Evolutionary conservation across 2,888 invertebrate genomes (phyloP).

Genomic region (Leptinotarsa rubiginosa): DNA sequence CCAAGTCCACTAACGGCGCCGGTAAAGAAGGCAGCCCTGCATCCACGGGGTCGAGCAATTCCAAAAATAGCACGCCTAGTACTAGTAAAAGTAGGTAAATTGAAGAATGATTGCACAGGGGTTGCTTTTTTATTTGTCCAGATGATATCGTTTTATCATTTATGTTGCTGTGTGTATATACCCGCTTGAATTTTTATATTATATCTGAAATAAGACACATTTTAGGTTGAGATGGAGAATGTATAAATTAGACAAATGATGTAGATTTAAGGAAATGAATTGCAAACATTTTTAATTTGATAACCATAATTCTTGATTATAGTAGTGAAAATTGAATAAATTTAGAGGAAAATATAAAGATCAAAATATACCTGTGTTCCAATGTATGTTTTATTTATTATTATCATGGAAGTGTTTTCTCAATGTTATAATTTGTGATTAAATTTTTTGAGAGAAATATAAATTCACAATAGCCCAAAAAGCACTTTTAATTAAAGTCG

Average conservation of each 20-base stretch:
- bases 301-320: constrained; percentile 9
- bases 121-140: constrained; percentile 22
- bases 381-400: constrained; percentile 8
- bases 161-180: constrained; percentile 16
- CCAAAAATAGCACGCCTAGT: constrained; percentile 54
- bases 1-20: constrained; percentile 63
- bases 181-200: constrained; percentile 15
- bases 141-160: constrained; percentile 26
- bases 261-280: constrained; percentile 8
- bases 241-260: constrained; percentile 15
- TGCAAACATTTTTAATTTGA: constrained; percentile 13
- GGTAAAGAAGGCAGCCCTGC: constrained; percentile 55
- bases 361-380: constrained; percentile 21
- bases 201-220: constrained; percentile 13
- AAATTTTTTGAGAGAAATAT: too few species aligned
- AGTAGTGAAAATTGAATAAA: neutral
- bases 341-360: constrained; percentile 19
- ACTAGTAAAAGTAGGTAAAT: constrained; percentile 64
- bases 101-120: constrained; percentile 18
- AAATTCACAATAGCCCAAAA: too few species aligned
- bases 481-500: too few species aligned
- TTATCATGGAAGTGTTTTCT: neutral
- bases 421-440: neutral
- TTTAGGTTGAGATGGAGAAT: constrained; percentile 10
- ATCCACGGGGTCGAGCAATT: constrained; percentile 47